Evolutionary conservation across 2,888 invertebrate genomes (phyloP).

Genomic region (Apodemia zela): DNA sequence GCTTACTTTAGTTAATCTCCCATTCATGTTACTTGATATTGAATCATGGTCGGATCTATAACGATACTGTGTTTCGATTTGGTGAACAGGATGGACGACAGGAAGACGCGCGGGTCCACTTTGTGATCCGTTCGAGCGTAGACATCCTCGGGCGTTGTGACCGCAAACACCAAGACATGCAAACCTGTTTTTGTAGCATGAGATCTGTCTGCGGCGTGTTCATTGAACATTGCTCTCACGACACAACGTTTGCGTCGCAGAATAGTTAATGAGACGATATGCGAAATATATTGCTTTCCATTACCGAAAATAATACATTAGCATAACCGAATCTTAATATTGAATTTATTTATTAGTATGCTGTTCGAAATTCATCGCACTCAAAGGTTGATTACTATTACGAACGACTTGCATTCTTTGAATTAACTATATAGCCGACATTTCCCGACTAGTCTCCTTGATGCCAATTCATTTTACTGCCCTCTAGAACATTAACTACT

Average conservation of each 20-base stretch:
- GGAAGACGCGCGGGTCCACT: conserved; percentile 39
- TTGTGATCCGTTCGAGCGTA: conserved; percentile 61
- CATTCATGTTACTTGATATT: conserved; percentile 46
- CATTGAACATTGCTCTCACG: conserved; percentile 43
- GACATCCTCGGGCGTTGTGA: conserved; percentile 53
- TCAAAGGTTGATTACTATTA: conserved; percentile 14
- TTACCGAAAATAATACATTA: not conserved
- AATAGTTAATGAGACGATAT: conserved; percentile 39
- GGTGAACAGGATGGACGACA: conserved; percentile 30
- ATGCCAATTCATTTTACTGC: conserved; percentile 54
- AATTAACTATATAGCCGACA: conserved; percentile 24
- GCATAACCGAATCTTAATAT: not conserved
- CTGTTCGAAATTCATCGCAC: conserved; percentile 3
- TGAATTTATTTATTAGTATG: conserved; percentile 1
- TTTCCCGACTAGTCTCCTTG: conserved; percentile 35
- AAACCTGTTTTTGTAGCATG: conserved; percentile 58
- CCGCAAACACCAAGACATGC: conserved; percentile 61
- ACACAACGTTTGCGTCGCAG: conserved; percentile 30
- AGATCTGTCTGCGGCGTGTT: conserved; percentile 32
- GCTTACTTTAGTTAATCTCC: conserved; percentile 2
- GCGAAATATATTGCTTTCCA: conserved; percentile 26
- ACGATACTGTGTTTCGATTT: conserved; percentile 28
- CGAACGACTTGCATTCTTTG: conserved; percentile 22
- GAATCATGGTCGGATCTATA: conserved; percentile 18
- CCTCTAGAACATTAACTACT: conserved; percentile 55